Base-by-base conservation (phyloP, 2,113 vertebrate genomes). In the Pterocles gutturalis region DNA sequence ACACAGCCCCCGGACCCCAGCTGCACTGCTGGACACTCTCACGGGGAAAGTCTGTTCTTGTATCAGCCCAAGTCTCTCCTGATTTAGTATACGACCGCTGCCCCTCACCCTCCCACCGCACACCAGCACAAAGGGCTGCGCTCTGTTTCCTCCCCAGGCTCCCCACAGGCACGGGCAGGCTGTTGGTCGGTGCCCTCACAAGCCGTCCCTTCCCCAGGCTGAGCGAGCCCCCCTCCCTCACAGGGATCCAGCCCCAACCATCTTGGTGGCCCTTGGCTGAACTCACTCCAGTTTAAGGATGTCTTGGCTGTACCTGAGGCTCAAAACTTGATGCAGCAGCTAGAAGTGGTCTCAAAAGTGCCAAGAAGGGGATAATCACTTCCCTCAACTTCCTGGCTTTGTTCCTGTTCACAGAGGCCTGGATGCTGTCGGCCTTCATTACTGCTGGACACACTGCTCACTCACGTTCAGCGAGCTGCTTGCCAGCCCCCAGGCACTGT, bases 401-500 rank as follows among this genome's bases (percentile, higher is more conserved):
- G 28, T 6, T 43, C 19, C 49, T 31, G 15, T 22, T 65, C 67
- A 43, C 11, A 67, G 58, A 51, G 12, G 8, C 55, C 41, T 62
- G 29, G 26, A 26, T 19, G 24, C 49, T 49, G 20, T 1, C 1
- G 0, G 20, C 49, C 26, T 76, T 73, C 9, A 0, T 43, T 28
- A 46, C 17, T 43, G 48, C 21, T 60, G n/a, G 58, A 13, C 48
- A 45, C 13, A 9, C 19, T 34, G 19, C 70, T 31, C 45, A 83
- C 41, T 73, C n/a, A 38, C 0, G 1, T n/a, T 66, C 48, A 67
- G 38, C 2, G 3, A 10, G 21, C 21, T 21, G n/a, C 26, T 61
- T 0, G 0, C 31, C 41, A 78, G 29, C 43, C 17, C 21, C 20
- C 4, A 1, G 13, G 34, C 13, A 38, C 38, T 53, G 2, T 33